Percentiles rank a stretch among this genome's conserved stretches.
Evolutionary conservation across 2,888 invertebrate genomes (phyloP).

Genomic region (Nowickia ferox): DNA sequence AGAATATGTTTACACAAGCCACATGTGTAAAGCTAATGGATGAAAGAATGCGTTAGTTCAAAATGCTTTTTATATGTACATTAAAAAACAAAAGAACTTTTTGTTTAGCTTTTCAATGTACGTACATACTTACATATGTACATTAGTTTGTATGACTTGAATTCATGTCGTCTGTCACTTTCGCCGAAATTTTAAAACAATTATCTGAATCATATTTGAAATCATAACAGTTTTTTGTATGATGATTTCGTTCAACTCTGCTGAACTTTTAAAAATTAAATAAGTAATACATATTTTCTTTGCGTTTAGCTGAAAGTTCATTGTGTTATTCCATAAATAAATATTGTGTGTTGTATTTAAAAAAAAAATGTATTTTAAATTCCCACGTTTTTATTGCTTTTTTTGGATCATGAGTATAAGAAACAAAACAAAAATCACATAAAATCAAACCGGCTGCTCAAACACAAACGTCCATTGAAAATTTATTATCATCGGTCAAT

Average conservation of each 20-base stretch:
- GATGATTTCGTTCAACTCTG: constrained; percentile 28
- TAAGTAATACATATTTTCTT: constrained; percentile 10
- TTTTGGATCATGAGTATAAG: constrained; percentile 1
- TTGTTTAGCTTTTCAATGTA: too few species aligned
- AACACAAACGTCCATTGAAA: constrained; percentile 10
- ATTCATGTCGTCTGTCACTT: not conserved
- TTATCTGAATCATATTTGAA: constrained; percentile 15
- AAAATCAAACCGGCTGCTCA: not conserved
- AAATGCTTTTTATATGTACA: too few species aligned
- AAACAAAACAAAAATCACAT: constrained; percentile 19
- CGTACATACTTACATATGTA: not conserved
- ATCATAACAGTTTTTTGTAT: constrained; percentile 31
- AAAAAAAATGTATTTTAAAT: constrained; percentile 20
- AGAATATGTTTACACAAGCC: too few species aligned
- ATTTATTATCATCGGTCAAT: constrained; percentile 29
- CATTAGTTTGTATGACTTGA: not conserved
- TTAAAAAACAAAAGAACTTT: too few species aligned
- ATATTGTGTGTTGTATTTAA: not conserved
- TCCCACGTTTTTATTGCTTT: constrained; percentile 58
- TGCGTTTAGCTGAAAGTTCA: constrained; percentile 48
- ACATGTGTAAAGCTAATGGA: too few species aligned
- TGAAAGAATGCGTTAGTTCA: too few species aligned
- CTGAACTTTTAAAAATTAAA: constrained; percentile 45
- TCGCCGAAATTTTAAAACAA: constrained; percentile 21
- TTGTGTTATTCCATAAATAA: constrained; percentile 33